Evolutionary conservation across 2,888 invertebrate species (phyloP), one percentile per base, ranked within the genome.

Genomic region (Phytoseiulus persimilis): DNA sequence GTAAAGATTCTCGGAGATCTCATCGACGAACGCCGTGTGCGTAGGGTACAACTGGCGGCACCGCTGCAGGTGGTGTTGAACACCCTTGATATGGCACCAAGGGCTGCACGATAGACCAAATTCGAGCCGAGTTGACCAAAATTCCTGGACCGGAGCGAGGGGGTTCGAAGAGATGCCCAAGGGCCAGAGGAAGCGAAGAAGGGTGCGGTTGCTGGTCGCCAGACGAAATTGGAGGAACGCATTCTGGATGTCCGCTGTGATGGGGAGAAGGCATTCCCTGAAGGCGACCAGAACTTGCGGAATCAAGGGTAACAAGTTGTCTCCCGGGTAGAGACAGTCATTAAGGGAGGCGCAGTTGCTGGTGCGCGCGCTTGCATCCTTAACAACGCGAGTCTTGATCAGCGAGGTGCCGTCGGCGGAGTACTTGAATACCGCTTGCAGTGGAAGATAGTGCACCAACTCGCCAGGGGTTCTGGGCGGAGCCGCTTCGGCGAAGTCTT

Each of bases 231-330:
- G 90, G 3, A 90, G 90, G 90, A 90, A 90, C 3, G 90, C 90
- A 9, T 90, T 90, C 18, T 90, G n/a, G 9, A 83, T 65, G 65
- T 90, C 90, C 11, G 45, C 65, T 5, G 83, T 90, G 31, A 90
- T 90, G 9, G 90, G 90, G 83, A 83, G 31, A 32, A 84, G 11
- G 83, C 90, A 45, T 31, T 83, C 92, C 32, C 90, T 5, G 31
- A 90, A 65, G 11, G 65, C 65, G 11, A 90, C 0, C n/a, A 90
- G 90, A 14, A 32, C 46, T 31, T 31, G 3, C 18, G 45, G 31
- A 5, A 90, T 32, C 18, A 31, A 39, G 5, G 90, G 90, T 0
- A 39, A 23, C 0, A 90, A 32, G 33, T 90, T 83, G n/a, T 90
- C 83, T 31, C 90, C 90, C 31, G 11, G 31, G 11, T 83, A 31